Conservation (phyloP, 2,113 vertebrate species). For the Percopsis transmontana region DNA sequence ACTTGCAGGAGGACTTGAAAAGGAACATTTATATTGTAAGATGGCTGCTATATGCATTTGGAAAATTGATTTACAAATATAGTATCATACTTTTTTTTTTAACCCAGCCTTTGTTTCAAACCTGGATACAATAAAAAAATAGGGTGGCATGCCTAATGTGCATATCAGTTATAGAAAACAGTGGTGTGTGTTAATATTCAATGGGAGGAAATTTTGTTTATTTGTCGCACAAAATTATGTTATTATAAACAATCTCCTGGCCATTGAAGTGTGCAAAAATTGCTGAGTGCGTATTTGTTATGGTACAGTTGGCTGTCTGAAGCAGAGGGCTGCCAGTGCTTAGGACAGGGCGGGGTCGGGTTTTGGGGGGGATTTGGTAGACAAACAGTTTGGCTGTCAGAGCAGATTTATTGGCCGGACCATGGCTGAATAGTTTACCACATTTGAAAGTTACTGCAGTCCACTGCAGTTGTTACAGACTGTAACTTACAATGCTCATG, state of each 20-base stretch:
- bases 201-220: not conserved
- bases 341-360: not conserved
- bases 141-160: not conserved
- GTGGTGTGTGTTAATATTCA: not conserved
- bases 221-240: not conserved
- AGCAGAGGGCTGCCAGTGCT: not conserved
- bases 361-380: not conserved
- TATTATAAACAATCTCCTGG: not conserved
- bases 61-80: not conserved
- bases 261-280: not conserved
- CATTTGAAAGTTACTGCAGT: not conserved
- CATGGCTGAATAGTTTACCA: not conserved
- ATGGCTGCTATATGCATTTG: too few relatives aligned
- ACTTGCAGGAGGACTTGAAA: too few relatives aligned
- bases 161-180: not conserved
- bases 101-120: not conserved
- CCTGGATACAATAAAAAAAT: not conserved
- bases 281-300: not conserved
- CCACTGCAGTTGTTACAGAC: not conserved
- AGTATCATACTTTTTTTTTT: too few relatives aligned
- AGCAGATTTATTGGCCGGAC: constrained; percentile 1
- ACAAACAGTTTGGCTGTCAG: not conserved
- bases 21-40: too few relatives aligned
- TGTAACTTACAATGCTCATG: not conserved
- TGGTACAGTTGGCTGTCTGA: not conserved